Evolutionary conservation across 2,113 vertebrate species (phyloP).

Genomic region (Dromas ardeola): DNA sequence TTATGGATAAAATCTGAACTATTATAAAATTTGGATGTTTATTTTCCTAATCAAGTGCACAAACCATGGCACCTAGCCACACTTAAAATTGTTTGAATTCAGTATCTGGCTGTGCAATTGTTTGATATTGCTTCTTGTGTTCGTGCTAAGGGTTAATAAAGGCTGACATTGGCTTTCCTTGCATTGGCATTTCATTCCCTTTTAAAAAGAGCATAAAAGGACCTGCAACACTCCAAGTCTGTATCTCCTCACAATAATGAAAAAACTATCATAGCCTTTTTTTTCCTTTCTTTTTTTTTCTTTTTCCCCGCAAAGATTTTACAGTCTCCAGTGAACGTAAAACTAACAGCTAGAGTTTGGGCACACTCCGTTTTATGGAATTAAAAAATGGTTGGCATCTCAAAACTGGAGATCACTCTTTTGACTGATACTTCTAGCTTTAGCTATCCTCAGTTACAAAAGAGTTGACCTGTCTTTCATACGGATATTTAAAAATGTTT

Average conservation of each 20-base stretch:
- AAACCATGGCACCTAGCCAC: neutral
- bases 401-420: neutral
- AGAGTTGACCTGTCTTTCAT: neutral
- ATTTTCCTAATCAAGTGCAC: neutral
- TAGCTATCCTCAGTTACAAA: neutral
- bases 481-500: accelerated
- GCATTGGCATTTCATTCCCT: neutral
- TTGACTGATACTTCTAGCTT: neutral
- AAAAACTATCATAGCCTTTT: neutral
- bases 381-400: neutral
- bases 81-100: neutral
- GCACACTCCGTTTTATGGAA: neutral
- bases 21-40: neutral
- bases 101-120: neutral
- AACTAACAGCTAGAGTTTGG: neutral
- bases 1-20: neutral
- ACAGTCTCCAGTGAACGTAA: neutral
- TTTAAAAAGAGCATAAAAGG: neutral
- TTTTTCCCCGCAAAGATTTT: neutral
- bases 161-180: neutral
- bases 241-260: neutral
- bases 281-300: neutral
- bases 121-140: neutral
- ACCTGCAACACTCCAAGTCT: neutral
- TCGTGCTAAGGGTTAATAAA: neutral